Percentiles rank a stretch among this genome's conserved stretches.
Evolutionary conservation across 2,113 vertebrate species (phyloP).

Genomic region (Ceuthmochares aereus): DNA sequence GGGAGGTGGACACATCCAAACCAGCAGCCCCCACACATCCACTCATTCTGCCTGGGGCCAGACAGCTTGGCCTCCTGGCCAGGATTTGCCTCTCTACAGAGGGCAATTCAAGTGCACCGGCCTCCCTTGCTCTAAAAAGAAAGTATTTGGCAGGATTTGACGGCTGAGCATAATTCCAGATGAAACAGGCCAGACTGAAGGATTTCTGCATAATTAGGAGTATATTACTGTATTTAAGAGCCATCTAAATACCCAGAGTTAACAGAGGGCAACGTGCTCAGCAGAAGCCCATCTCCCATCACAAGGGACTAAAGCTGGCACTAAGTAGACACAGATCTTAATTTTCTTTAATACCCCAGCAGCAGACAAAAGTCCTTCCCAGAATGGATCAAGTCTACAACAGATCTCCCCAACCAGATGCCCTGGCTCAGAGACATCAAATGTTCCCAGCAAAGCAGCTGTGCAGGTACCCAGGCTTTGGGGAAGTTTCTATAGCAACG

Average conservation of each 20-base stretch:
- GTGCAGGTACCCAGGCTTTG: neutral
- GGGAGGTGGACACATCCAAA: neutral
- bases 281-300: neutral
- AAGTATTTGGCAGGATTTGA: constrained; percentile 51
- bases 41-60: neutral
- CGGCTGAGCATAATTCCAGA: neutral
- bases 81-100: neutral
- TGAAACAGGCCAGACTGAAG: constrained; percentile 19
- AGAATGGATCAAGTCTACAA: neutral
- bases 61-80: fast-evolving
- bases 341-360: neutral
- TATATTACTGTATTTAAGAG: constrained; percentile 29
- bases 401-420: neutral
- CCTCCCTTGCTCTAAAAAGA: neutral
- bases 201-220: constrained; percentile 49
- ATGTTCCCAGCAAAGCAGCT: neutral
- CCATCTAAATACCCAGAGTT: neutral
- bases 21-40: neutral
- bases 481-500: constrained; percentile 23
- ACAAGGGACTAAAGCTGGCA: neutral
- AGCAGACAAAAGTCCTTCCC: neutral
- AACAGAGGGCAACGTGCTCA: neutral
- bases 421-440: neutral
- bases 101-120: neutral
- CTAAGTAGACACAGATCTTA: neutral